phyloP scores from a whole-genome alignment of 2,888 invertebrate species.

The Dicycla oo region DNA sequence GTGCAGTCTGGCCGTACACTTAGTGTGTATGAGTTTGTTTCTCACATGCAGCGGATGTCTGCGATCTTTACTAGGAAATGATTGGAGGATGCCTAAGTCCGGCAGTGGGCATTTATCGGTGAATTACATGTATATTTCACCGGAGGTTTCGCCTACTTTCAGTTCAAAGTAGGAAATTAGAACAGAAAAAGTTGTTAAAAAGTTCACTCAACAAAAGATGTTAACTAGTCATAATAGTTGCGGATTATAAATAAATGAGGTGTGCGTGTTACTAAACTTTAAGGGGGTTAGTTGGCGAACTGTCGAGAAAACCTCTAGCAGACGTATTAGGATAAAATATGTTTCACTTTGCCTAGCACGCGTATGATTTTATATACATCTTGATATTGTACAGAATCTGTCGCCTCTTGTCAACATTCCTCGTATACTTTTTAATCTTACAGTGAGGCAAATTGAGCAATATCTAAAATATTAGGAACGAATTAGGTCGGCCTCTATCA shows the following conservation, averaged over 20 bases:
- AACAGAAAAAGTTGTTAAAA: neutral
- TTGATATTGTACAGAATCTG: slow-evolving; percentile 6
- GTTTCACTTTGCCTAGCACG: slow-evolving; percentile 60
- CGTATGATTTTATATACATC: slow-evolving; percentile 55
- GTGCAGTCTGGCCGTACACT: too few species aligned
- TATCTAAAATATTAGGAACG: neutral
- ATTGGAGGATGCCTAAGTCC: neutral
- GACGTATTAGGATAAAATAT: slow-evolving; percentile 67
- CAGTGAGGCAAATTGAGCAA: slow-evolving; percentile 47
- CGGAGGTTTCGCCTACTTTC: neutral
- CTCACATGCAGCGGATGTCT: neutral
- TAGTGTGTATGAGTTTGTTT: too few species aligned
- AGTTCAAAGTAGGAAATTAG: neutral
- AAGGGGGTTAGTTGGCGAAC: slow-evolving; percentile 20
- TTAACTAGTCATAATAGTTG: slow-evolving; percentile 13
- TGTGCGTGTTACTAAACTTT: slow-evolving; percentile 37
- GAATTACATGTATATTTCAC: neutral
- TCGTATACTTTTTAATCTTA: slow-evolving; percentile 53
- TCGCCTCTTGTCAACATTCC: neutral
- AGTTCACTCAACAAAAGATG: slow-evolving; percentile 38
- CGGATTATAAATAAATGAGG: slow-evolving; percentile 33
- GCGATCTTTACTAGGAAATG: neutral
- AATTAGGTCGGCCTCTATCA: neutral
- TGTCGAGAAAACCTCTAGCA: slow-evolving; percentile 70
- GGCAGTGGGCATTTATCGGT: neutral